Percentiles rank a stretch among this genome's conserved stretches.
Evolutionary conservation across 2,113 vertebrate genomes (phyloP).

Genomic region (Circaetus cinerascens): DNA sequence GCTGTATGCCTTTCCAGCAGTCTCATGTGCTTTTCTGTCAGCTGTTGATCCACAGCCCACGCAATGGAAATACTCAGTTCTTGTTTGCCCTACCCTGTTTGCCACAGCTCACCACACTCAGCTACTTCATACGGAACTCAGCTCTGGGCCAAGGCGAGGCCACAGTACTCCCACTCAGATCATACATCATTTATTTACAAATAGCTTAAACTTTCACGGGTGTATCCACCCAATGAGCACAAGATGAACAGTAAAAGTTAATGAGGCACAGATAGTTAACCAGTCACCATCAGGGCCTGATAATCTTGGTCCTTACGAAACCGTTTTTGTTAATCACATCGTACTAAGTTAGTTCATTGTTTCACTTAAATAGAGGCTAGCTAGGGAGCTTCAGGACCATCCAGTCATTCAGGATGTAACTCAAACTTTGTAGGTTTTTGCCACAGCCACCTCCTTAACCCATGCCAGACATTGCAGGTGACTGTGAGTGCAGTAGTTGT

Average conservation of each 20-base stretch:
- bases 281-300: not conserved
- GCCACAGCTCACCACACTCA: not conserved
- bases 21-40: not conserved
- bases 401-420: not conserved
- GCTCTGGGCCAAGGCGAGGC: not conserved
- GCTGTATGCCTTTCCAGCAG: not conserved
- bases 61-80: not conserved
- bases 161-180: not conserved
- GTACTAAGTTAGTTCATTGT: not conserved
- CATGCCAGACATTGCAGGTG: not conserved
- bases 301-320: not conserved
- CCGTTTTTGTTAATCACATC: not conserved
- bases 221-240: not conserved
- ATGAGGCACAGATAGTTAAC: not conserved
- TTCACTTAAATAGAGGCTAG: not conserved
- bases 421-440: not conserved
- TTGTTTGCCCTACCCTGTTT: not conserved
- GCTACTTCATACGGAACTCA: not conserved
- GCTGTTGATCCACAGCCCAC: not conserved
- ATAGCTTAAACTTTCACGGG: not conserved
- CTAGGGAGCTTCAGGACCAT: not conserved
- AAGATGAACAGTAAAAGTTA: constrained; percentile 1
- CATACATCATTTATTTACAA: not conserved
- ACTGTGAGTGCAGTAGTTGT: not conserved
- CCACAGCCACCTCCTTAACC: not conserved